Percentiles rank a stretch among this genome's conserved stretches.
Conservation (phyloP, 2,797 vertebrate genomes). For the Lindbergichthys nudifrons region DNA sequence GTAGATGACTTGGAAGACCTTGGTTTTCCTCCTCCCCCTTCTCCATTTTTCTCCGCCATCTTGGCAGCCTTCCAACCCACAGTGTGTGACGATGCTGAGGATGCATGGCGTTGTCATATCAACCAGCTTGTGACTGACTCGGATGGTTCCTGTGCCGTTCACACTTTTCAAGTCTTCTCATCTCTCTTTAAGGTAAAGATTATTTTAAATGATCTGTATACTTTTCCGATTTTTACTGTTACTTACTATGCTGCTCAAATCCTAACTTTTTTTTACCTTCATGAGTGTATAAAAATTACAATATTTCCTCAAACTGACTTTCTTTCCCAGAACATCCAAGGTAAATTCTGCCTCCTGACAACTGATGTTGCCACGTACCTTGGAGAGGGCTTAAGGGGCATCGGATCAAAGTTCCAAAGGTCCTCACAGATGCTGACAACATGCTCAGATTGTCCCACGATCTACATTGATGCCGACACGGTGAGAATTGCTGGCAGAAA, state of each 20-base stretch:
- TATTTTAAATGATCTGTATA: background rate
- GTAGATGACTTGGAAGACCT: constrained; percentile 87
- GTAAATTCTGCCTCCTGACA: constrained; percentile 96
- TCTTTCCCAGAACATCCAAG: constrained; percentile 92
- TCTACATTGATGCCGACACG: constrained; percentile 97
- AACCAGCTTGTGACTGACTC: constrained; percentile 96
- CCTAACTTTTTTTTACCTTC: background rate
- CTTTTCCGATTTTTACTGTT: too few relatives aligned
- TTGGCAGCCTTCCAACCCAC: constrained; percentile 96
- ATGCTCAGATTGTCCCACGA: constrained; percentile 96
- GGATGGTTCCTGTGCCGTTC: constrained; percentile 96
- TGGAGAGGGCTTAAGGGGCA: constrained; percentile 94
- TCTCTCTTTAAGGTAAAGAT: constrained; percentile 93
- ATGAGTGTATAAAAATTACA: background rate
- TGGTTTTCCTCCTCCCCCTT: constrained; percentile 92
- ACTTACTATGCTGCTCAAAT: background rate
- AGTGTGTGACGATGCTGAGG: constrained; percentile 94
- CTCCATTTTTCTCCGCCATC: constrained; percentile 98
- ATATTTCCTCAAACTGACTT: background rate
- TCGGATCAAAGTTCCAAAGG: constrained; percentile 95
- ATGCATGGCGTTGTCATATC: constrained; percentile 96
- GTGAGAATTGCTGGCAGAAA: constrained; percentile 82
- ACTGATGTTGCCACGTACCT: constrained; percentile 95
- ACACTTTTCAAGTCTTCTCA: constrained; percentile 98
- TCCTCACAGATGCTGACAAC: constrained; percentile 97